Percentiles rank a stretch among this genome's conserved stretches.
These are phyloP conservation scores for Adoxophyes honmai DNA, from an alignment of 1,140 invertebrate species.

Conservation along the genomic window DNA sequence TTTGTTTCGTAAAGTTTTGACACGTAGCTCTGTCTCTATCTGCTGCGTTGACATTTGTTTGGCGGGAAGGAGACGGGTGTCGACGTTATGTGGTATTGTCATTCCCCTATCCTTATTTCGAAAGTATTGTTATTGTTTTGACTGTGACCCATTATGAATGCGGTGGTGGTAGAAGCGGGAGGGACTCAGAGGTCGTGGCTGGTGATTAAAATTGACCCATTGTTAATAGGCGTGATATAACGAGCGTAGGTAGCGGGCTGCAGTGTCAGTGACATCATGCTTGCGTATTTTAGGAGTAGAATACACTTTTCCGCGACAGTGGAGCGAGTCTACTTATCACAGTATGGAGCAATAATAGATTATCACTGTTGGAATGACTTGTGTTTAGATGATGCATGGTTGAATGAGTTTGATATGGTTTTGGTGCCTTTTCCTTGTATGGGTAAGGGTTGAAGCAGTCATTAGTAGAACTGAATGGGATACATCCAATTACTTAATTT, in stretches of 20 bases:
- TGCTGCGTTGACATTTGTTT: slow-evolving; percentile 27
- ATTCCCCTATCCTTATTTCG: slow-evolving; percentile 44
- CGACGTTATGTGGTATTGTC: slow-evolving; percentile 44
- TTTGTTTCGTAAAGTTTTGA: slow-evolving; percentile 64
- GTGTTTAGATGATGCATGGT: too few relatives aligned
- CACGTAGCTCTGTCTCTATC: slow-evolving; percentile 38
- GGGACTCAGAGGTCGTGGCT: slow-evolving; percentile 34
- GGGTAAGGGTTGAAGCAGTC: too few relatives aligned
- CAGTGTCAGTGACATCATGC: slow-evolving; percentile 51
- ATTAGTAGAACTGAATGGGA: too few relatives aligned
- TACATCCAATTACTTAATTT: too few relatives aligned
- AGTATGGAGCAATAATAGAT: neutral
- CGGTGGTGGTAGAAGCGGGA: slow-evolving; percentile 34
- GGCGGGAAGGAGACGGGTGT: slow-evolving; percentile 40
- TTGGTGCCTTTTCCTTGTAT: too few relatives aligned
- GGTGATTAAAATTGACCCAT: slow-evolving; percentile 32
- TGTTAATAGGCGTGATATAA: slow-evolving; percentile 46
- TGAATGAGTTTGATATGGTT: too few relatives aligned
- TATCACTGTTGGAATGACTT: too few relatives aligned
- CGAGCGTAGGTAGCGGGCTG: slow-evolving; percentile 46
- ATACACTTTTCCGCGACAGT: slow-evolving; percentile 21
- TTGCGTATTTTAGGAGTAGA: slow-evolving; percentile 42
- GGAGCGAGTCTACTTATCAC: neutral
- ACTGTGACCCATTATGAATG: slow-evolving; percentile 64
- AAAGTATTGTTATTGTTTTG: slow-evolving; percentile 73